Evolutionary conservation across 2,797 vertebrate genomes (phyloP), one percentile per base, ranked within the genome.

Genomic region (Salarias fasciatus): DNA sequence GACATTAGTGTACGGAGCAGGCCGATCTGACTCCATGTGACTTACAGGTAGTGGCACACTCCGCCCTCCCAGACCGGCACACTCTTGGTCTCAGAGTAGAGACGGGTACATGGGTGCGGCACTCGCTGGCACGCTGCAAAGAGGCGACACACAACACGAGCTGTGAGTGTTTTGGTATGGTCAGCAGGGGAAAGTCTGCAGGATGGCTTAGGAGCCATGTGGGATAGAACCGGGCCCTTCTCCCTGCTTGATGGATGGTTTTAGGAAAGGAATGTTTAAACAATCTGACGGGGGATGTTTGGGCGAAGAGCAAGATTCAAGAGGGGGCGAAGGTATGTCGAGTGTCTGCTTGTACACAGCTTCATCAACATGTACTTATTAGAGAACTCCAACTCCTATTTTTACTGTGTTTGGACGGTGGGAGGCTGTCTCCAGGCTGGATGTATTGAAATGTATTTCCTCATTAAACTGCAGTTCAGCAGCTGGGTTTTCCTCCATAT

Each of bases 1-100:
- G 54, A 8, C 67, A 33, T 7, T n/a, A 62, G 14, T 28, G 41
- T 44, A 38, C 30, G 40, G 33, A 37, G 30, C 10, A 14, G 38
- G 9, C 9, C 9, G 51, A 49, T 42, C 10, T 45, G 53, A 53
- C n/a, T n/a, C n/a, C n/a, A n/a, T 5, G 3, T 58, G 76, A 94
- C 97, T 97, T 89, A 99, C 97, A 95, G 89, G 71, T 97, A 96
- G 91, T 94, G 97, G 75, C 95, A 99, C 81, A 95, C 82, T 59
- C 94, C 94, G 15, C 90, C 95, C 88, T 98, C 94, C 97, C 96
- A 97, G 69, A 98, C 91, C 0, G 96, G 97, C 70, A 97, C 89
- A 10, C 94, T 95, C 92, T 95, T 97, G 30, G 95, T 97, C 89
- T 99, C 97, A 0, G 95, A 98, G 88, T 95, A 96, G 63, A 99